Conservation (phyloP, 2,888 invertebrate genomes). For the Cerastoderma edule region DNA sequence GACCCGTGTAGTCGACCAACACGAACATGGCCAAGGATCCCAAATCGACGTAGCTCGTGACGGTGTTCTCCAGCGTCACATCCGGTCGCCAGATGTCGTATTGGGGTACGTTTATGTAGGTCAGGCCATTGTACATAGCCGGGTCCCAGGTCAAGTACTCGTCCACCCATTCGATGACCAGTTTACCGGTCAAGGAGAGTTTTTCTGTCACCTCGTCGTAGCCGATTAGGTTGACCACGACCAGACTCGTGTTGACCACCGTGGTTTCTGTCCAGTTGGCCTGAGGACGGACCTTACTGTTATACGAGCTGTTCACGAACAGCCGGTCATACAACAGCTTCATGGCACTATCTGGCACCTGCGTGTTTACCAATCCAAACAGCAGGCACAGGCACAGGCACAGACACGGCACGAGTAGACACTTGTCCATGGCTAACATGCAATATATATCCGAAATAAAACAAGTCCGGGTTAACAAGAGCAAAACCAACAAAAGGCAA, state of each 20-base stretch:
- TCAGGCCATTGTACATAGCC: constrained; percentile 21
- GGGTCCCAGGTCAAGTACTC: constrained; percentile 41
- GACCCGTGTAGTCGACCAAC: constrained; percentile 13
- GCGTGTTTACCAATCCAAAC: too few relatives aligned
- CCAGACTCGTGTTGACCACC: constrained; percentile 25
- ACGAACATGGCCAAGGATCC: constrained; percentile 31
- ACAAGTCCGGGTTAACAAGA: too few relatives aligned
- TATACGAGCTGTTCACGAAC: constrained; percentile 34
- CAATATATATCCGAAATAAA: too few relatives aligned
- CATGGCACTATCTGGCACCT: not conserved
- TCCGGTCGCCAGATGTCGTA: constrained; percentile 37
- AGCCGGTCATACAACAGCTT: constrained; percentile 22
- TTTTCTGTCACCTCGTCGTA: constrained; percentile 47
- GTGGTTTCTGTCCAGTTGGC: constrained; percentile 30
- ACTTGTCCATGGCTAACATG: too few relatives aligned
- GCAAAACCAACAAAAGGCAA: too few relatives aligned
- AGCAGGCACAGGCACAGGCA: too few relatives aligned
- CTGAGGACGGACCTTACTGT: constrained; percentile 46
- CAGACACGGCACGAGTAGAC: too few relatives aligned
- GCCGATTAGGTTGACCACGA: constrained; percentile 35
- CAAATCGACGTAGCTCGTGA: constrained; percentile 25
- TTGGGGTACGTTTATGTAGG: constrained; percentile 25
- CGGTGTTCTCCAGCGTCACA: constrained; percentile 39
- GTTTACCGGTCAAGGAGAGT: constrained; percentile 26
- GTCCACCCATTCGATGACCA: constrained; percentile 28